Evolutionary conservation across 1,140 invertebrate genomes (phyloP).

Genomic region (Eueides isabella): DNA sequence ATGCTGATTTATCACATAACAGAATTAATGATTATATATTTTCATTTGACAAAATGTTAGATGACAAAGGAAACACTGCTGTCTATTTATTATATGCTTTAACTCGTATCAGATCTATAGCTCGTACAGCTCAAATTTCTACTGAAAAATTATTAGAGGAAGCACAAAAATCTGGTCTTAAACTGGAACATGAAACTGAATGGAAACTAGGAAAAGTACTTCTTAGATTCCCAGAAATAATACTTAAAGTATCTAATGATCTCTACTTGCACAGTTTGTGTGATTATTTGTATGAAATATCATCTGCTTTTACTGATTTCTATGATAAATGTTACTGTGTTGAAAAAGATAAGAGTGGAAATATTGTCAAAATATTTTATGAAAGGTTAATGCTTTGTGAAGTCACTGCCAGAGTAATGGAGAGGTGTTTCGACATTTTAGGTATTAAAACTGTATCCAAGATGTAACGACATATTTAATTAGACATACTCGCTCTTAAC

Average conservation of each 20-base stretch:
- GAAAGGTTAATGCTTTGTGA: slow-evolving; percentile 95
- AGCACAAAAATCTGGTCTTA: slow-evolving; percentile 83
- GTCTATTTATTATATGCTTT: slow-evolving; percentile 98
- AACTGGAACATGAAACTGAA: slow-evolving; percentile 95
- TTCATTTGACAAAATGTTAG: slow-evolving; percentile 99
- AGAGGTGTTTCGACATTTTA: slow-evolving; percentile 93
- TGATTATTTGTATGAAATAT: slow-evolving; percentile 97
- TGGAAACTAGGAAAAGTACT: slow-evolving; percentile 96
- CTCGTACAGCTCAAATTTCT: slow-evolving; percentile 87
- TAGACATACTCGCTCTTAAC: not conserved
- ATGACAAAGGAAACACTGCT: slow-evolving; percentile 99
- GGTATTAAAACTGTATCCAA: slow-evolving; percentile 95
- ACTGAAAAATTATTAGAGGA: slow-evolving; percentile 82
- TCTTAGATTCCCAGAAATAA: slow-evolving; percentile 93
- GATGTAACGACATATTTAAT: slow-evolving; percentile 86
- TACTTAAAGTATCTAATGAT: slow-evolving; percentile 92
- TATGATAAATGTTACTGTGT: slow-evolving; percentile 99
- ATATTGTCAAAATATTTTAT: slow-evolving; percentile 93
- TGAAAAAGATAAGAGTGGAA: slow-evolving; percentile 91
- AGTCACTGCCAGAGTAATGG: slow-evolving; percentile 94
- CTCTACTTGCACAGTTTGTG: slow-evolving; percentile 95
- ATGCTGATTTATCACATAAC: slow-evolving; percentile 98
- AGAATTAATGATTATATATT: slow-evolving; percentile 98
- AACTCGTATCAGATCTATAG: slow-evolving; percentile 96
- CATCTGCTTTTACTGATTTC: slow-evolving; percentile 97